A percentile compares a stretch with the other conserved stretches of the same genome.
Evolutionary conservation across 2,888 invertebrate species (phyloP).

Genomic region (Escarpia spicata): DNA sequence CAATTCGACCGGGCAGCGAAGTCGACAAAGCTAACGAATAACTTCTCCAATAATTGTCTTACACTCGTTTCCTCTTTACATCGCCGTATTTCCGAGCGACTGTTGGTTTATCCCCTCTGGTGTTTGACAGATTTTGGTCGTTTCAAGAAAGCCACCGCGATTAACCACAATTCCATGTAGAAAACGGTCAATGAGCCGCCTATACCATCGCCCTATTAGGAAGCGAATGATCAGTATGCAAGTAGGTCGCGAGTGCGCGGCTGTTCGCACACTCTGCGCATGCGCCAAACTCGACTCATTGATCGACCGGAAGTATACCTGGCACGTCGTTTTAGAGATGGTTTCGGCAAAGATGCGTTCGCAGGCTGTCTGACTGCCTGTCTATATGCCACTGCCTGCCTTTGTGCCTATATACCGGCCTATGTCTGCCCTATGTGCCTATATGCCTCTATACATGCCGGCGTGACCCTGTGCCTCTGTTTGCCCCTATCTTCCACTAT

Average conservation of each 20-base stretch:
- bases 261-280: not conserved
- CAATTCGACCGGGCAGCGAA: not conserved
- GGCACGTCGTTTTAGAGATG: no score
- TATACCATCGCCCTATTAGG: not conserved
- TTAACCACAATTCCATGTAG: not conserved
- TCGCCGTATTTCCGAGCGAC: not conserved
- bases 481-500: no score
- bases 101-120: not conserved
- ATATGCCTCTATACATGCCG: no score
- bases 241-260: not conserved
- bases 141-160: not conserved
- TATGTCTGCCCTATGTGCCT: no score
- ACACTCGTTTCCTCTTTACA: not conserved
- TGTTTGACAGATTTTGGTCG: not conserved
- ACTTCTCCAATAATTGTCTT: not conserved
- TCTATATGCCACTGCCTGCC: no score
- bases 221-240: conserved; percentile 12
- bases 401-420: no score
- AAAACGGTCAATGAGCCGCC: not conserved
- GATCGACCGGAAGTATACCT: no score
- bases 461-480: no score
- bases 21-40: not conserved
- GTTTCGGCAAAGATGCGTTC: no score
- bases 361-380: no score
- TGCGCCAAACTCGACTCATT: not conserved